Conservation (phyloP, 2,113 vertebrate genomes). For the Agapornis roseicollis region DNA sequence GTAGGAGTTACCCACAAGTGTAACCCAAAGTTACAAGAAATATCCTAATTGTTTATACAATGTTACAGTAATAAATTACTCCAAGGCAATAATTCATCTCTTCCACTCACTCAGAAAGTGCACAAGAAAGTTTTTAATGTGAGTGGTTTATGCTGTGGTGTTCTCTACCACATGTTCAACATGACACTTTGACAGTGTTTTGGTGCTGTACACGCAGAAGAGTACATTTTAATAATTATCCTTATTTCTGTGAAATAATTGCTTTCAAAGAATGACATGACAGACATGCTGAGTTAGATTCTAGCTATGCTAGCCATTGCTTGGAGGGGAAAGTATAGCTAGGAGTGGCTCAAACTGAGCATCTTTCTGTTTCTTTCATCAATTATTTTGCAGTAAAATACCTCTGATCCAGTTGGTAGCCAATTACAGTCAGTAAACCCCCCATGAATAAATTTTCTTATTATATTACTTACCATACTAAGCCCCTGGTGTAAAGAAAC, state of each 20-base stretch:
- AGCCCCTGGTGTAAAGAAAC: neutral
- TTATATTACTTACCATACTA: neutral
- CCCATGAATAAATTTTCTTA: conserved; percentile 23
- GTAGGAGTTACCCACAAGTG: neutral
- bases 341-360: neutral
- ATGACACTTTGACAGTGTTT: neutral
- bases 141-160: neutral
- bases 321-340: neutral
- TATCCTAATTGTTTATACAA: neutral
- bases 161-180: neutral
- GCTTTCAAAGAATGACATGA: neutral
- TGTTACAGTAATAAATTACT: neutral
- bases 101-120: neutral
- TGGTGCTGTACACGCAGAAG: neutral
- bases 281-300: neutral
- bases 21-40: conserved; percentile 4
- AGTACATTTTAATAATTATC: neutral
- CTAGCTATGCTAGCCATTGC: neutral
- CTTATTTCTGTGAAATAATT: neutral
- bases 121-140: neutral
- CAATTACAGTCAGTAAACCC: conserved; percentile 24
- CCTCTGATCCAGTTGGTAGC: conserved; percentile 2
- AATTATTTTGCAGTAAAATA: conserved; percentile 27
- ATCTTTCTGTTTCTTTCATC: neutral
- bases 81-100: neutral